These are phyloP conservation scores for Atherinosoma microstoma DNA, from an alignment of 2,797 vertebrate species.

Conservation along the genomic window DNA sequence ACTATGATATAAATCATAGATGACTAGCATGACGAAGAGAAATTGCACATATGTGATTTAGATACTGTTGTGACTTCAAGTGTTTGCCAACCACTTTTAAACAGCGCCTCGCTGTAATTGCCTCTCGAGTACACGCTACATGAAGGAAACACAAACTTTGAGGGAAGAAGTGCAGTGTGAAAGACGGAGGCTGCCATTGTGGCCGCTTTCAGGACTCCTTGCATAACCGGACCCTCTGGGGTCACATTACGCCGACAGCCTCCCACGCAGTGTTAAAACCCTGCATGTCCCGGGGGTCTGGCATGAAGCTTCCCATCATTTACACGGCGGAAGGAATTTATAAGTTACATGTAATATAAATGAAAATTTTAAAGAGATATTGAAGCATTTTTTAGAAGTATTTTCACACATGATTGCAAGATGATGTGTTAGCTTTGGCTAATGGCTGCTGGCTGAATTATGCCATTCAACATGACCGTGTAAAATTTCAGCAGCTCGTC, in stretches of 20 bases:
- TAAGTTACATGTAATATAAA: background rate
- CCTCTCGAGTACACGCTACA: conserved; percentile 40
- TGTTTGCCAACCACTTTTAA: conserved; percentile 27
- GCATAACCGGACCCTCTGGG: conserved; percentile 22
- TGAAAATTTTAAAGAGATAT: background rate
- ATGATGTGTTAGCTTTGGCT: conserved; percentile 35
- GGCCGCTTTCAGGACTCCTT: conserved; percentile 23
- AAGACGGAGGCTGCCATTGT: conserved; percentile 8
- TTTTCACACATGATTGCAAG: conserved; percentile 11
- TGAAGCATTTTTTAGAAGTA: background rate
- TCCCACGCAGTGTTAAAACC: background rate
- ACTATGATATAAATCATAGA: background rate
- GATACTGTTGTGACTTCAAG: background rate
- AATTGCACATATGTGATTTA: background rate
- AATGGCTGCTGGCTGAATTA: conserved; percentile 7
- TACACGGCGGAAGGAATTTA: conserved; percentile 3
- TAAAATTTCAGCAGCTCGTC: conserved; percentile 52
- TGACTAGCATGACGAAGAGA: background rate
- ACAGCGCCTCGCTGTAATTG: conserved; percentile 24
- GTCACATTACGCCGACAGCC: background rate
- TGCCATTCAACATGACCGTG: conserved; percentile 49
- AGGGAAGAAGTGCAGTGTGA: conserved; percentile 42
- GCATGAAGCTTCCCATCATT: background rate
- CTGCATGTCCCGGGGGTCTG: background rate
- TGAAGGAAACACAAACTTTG: conserved; percentile 52